These are phyloP conservation scores for Gerris lacustris DNA, from an alignment of 2,888 invertebrate genomes.

Conservation along the genomic window DNA sequence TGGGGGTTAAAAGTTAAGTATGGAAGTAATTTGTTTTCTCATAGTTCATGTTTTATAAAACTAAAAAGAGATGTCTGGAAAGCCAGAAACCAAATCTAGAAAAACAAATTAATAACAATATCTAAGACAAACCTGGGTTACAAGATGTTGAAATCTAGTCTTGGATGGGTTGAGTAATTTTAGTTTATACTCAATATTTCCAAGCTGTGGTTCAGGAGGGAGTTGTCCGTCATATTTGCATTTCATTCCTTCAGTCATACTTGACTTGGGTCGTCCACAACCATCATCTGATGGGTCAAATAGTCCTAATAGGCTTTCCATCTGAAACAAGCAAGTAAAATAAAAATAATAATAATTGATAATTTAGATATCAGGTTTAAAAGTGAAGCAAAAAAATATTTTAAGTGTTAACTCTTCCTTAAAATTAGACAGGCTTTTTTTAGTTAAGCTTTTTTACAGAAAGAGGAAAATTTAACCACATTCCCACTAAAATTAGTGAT, in stretches of 20 bases:
- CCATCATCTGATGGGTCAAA: slow-evolving; percentile 54
- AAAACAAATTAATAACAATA: no score
- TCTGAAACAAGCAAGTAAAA: slow-evolving; percentile 39
- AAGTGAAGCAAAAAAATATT: no score
- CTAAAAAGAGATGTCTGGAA: not conserved
- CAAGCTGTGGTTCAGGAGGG: slow-evolving; percentile 85
- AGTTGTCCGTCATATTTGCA: slow-evolving; percentile 40
- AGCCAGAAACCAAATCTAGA: not conserved
- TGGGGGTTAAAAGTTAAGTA: no score
- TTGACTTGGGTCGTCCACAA: slow-evolving; percentile 34
- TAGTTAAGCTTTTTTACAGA: no score
- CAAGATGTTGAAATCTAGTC: slow-evolving; percentile 85
- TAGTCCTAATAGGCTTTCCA: slow-evolving; percentile 73
- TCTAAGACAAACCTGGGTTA: slow-evolving; percentile 62
- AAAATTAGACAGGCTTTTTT: no score
- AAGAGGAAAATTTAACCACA: no score
- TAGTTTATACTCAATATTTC: slow-evolving; percentile 92
- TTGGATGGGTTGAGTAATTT: slow-evolving; percentile 85
- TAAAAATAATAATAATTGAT: no score
- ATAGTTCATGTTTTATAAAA: not conserved
- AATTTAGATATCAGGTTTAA: no score
- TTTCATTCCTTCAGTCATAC: slow-evolving; percentile 16
- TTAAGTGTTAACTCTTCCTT: no score
- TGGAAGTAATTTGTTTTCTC: no score
- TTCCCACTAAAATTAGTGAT: no score